Evolutionary conservation across 1,140 invertebrate genomes (phyloP), one percentile per base, ranked within the genome.

Genomic region (Aricia agestis): DNA sequence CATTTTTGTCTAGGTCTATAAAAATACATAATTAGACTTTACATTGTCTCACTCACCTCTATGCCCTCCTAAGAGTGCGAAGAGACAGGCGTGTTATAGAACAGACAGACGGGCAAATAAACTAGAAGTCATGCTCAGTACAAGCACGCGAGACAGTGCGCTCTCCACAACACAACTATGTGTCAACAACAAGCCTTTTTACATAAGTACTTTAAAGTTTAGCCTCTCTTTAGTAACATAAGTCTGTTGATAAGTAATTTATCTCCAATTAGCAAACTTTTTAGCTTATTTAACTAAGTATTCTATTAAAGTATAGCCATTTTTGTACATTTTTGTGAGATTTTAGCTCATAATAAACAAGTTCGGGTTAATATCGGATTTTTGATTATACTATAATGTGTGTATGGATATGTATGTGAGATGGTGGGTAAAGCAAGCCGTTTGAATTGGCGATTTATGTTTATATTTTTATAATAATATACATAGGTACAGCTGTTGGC

Each of bases 51-150:
- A 85, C 84, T 88, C 77, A 88, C 86, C 88, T 90, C 88, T 74
- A 90, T 88, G 84, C 88, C 88, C 76, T 90, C 88, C 88, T 90
- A 90, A 80, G 80, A 75, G 85, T 87, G 86, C 80, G 75, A 74
- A 78, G 84, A 78, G 75, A 87, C 75, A 90, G 86, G 86, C 86
- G 77, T 87, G 84, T 87, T 82, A 86, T 83, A 89, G 80, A 89
- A 85, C 59, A 85, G 67, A 84, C 74, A 84, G 81, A 87, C 74
- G 88, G 82, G 84, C 85, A 89, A 87, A 86, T 73, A 71, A 82
- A 87, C 78, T 75, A 71, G 72, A 74, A 74, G 19, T 41, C 78
- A 83, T 83, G 79, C 79, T 82, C 17, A 63, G 70, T 74, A 68
- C 70, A 52, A 59, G 67, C 69, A 63, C 25, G 57, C 67, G 66